Evolutionary conservation across 2,797 vertebrate species (phyloP).

Genomic region (Ambastaia sidthimunki): DNA sequence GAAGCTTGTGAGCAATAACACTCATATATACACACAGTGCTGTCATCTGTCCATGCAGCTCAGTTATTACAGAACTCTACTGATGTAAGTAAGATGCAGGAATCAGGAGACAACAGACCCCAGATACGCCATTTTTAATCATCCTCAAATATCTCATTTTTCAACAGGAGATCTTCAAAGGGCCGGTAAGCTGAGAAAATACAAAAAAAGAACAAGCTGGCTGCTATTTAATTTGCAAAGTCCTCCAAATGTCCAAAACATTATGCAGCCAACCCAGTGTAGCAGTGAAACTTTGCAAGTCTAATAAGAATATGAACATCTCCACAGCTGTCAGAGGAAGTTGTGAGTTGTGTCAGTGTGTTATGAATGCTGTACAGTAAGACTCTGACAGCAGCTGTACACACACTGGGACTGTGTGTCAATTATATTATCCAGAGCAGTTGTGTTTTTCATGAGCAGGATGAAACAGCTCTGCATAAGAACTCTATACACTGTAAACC

Average conservation of each 20-base stretch:
- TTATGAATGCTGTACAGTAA: background rate
- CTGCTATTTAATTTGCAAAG: slow-evolving; percentile 3
- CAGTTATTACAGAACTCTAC: background rate
- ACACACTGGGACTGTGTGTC: background rate
- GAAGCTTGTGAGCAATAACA: background rate
- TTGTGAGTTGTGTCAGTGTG: background rate
- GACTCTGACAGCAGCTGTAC: slow-evolving; percentile 20
- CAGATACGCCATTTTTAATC: slow-evolving; percentile 1
- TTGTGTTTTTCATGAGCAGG: background rate
- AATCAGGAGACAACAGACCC: background rate
- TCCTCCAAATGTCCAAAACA: background rate
- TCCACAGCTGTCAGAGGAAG: background rate
- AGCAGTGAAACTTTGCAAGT: slow-evolving; percentile 20
- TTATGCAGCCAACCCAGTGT: background rate
- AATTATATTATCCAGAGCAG: slow-evolving; percentile 8
- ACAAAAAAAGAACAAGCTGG: background rate
- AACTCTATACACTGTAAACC: background rate
- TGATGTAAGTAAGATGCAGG: background rate
- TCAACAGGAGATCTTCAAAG: slow-evolving; percentile 2
- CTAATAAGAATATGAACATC: background rate
- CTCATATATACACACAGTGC: background rate
- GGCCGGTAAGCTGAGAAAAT: background rate
- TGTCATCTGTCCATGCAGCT: background rate
- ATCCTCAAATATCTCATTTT: background rate
- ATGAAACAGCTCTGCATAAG: background rate